phyloP scores from a whole-genome alignment of 1,140 invertebrate genomes.

The Agrypnia vestita region DNA sequence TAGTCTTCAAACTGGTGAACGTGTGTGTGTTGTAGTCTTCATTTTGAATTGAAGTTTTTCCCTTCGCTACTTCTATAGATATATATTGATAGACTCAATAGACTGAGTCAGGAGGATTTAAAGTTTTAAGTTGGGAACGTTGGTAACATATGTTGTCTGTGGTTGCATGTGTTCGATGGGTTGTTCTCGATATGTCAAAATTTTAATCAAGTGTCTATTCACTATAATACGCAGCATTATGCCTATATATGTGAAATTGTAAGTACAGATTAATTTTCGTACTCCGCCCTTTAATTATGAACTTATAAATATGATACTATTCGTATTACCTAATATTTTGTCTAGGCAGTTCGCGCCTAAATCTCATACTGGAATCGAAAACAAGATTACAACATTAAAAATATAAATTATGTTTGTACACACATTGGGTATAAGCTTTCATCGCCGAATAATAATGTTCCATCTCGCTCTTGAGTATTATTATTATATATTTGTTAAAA shows the following conservation, averaged over 20 bases:
- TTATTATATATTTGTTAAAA: too few relatives aligned
- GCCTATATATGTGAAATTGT: slow-evolving; percentile 51
- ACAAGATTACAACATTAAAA: background rate
- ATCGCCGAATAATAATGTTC: background rate
- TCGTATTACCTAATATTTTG: background rate
- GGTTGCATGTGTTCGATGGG: too few relatives aligned
- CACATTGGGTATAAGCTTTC: background rate
- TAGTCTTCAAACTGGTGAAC: too few relatives aligned
- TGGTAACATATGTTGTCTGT: too few relatives aligned
- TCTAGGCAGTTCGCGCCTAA: background rate
- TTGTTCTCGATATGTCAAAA: background rate
- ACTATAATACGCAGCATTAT: background rate
- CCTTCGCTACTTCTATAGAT: too few relatives aligned
- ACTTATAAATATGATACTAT: slow-evolving; percentile 36
- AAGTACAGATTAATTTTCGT: slow-evolving; percentile 20
- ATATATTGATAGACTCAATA: too few relatives aligned
- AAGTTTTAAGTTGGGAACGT: too few relatives aligned
- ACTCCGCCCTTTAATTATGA: slow-evolving; percentile 27
- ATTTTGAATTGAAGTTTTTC: too few relatives aligned
- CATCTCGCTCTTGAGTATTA: background rate
- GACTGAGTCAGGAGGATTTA: too few relatives aligned
- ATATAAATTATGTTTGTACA: background rate
- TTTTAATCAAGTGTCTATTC: background rate
- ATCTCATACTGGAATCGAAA: background rate
- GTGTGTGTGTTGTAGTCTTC: too few relatives aligned